phyloP scores from a whole-genome alignment of 2,888 invertebrate species.

The Pristionchus japonicus region DNA sequence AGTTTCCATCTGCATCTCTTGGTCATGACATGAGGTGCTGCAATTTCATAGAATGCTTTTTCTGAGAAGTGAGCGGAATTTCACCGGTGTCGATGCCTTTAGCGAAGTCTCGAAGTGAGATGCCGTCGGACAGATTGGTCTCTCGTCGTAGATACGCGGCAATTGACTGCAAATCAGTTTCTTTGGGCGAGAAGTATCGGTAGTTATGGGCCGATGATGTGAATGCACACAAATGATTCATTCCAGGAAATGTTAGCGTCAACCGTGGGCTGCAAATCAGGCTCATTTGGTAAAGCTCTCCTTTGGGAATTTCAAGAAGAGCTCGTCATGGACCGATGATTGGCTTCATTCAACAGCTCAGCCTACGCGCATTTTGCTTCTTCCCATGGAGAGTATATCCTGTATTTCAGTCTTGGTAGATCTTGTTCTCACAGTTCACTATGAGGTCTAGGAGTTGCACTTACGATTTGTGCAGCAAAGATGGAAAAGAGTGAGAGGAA shows the following conservation, averaged over 20 bases:
- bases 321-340: neutral
- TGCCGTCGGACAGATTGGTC: no score
- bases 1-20: constrained; percentile 66
- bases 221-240: neutral
- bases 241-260: neutral
- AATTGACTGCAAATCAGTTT: neutral
- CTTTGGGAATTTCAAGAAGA: neutral
- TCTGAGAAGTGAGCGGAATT: neutral
- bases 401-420: no score
- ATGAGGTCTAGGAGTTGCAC: no score
- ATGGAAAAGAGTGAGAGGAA: neutral
- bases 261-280: neutral
- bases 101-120: neutral
- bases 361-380: neutral
- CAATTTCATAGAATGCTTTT: neutral
- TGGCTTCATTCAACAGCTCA: neutral
- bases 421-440: no score
- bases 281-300: neutral
- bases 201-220: neutral
- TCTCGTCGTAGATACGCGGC: neutral
- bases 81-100: neutral
- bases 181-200: no score
- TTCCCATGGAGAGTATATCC: no score
- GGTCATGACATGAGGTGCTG: constrained; percentile 46
- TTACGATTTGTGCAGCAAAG: neutral